A percentile compares a stretch with the other conserved stretches of the same genome.
phyloP scores from a whole-genome alignment of 1,140 invertebrate species.

The Habropoda laboriosa region DNA sequence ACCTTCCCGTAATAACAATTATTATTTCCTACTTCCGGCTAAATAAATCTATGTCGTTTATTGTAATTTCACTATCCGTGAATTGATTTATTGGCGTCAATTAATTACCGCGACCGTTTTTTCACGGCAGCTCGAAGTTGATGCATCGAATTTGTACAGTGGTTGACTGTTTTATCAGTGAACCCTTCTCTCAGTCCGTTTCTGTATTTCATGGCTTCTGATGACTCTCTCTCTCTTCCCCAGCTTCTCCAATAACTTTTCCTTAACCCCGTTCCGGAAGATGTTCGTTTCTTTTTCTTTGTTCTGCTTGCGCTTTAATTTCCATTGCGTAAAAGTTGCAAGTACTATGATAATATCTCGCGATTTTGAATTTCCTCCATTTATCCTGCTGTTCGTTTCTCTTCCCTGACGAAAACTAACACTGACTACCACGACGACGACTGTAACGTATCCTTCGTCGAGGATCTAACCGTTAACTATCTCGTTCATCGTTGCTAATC shows the following conservation, averaged over 20 bases:
- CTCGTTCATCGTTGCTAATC: too few relatives aligned
- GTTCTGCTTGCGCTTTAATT: slow-evolving; percentile 14
- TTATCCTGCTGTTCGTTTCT: too few relatives aligned
- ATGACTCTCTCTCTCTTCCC: not conserved
- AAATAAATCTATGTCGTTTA: not conserved
- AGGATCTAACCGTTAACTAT: too few relatives aligned
- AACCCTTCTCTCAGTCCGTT: not conserved
- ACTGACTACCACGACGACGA: too few relatives aligned
- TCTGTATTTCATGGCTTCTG: not conserved
- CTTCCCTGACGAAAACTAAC: too few relatives aligned
- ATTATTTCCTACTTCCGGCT: not conserved
- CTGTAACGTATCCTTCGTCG: too few relatives aligned
- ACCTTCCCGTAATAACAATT: not conserved
- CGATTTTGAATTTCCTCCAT: not conserved
- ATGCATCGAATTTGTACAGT: not conserved
- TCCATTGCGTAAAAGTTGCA: not conserved
- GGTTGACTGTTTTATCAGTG: not conserved
- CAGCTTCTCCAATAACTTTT: slow-evolving; percentile 31
- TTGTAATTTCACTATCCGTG: not conserved
- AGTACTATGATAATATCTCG: not conserved
- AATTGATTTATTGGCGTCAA: slow-evolving; percentile 1
- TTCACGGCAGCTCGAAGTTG: too few relatives aligned
- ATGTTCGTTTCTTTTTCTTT: not conserved
- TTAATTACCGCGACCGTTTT: not conserved
- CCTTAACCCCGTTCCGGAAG: not conserved